phyloP scores from a whole-genome alignment of 2,797 vertebrate genomes.

The Schizopygopsis pylzovi region DNA sequence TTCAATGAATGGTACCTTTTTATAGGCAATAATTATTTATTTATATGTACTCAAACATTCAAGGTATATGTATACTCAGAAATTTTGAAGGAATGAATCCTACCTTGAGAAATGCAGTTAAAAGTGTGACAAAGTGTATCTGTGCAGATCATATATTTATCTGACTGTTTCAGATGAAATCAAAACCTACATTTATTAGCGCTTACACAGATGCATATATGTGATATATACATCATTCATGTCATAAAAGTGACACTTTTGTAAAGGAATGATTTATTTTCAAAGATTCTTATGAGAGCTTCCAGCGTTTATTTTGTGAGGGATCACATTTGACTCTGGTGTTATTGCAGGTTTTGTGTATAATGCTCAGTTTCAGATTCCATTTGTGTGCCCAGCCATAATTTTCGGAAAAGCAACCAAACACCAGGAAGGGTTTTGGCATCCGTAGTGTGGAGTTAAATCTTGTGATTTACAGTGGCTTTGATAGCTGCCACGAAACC shows the following conservation, averaged over 20 bases:
- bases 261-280: not conserved
- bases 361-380: conserved; percentile 39
- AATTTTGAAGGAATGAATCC: not conserved
- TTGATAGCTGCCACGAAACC: conserved; percentile 57
- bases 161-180: not conserved
- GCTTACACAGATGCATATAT: not conserved
- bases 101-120: not conserved
- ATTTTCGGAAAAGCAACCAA: conserved; percentile 25
- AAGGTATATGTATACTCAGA: not conserved
- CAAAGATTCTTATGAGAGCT: conserved; percentile 8
- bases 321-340: not conserved
- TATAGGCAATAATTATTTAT: not conserved
- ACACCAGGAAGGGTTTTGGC: conserved; percentile 40
- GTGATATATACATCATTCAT: not conserved
- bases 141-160: not conserved
- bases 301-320: not conserved
- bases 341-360: conserved; percentile 30
- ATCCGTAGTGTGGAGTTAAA: conserved; percentile 59
- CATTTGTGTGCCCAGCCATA: conserved; percentile 6
- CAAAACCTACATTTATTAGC: not conserved
- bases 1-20: not conserved
- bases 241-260: not conserved
- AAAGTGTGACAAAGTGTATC: not conserved
- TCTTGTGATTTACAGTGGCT: conserved; percentile 61
- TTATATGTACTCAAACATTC: not conserved